Evolutionary conservation across 2,888 invertebrate species (phyloP).

Genomic region (Micropterix aruncella): DNA sequence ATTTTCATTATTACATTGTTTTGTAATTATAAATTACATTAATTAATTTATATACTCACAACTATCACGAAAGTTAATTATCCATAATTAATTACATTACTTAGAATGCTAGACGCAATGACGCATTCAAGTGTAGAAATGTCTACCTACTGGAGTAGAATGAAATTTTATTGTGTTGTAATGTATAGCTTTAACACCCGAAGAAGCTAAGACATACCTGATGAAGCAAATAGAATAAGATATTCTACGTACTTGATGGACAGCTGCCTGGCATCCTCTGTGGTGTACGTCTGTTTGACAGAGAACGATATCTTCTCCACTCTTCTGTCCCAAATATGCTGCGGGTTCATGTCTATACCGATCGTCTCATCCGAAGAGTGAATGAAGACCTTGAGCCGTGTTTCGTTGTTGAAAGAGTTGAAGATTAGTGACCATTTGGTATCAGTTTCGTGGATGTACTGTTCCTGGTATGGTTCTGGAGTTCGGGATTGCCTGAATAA

Average conservation of each 20-base stretch:
- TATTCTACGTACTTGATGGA: conserved; percentile 21
- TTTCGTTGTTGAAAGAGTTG: conserved; percentile 31
- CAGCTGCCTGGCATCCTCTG: conserved; percentile 56
- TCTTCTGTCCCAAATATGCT: conserved; percentile 52
- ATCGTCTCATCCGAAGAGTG: conserved; percentile 58
- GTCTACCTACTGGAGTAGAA: no score
- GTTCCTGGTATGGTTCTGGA: conserved; percentile 28
- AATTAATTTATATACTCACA: no score
- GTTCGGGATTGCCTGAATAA: conserved; percentile 26
- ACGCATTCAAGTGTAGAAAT: no score
- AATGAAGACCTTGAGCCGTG: conserved; percentile 40
- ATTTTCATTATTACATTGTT: no score
- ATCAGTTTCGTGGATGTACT: conserved; percentile 52
- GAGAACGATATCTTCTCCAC: conserved; percentile 50
- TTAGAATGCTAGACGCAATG: no score
- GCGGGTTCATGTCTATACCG: conserved; percentile 51
- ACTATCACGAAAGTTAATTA: no score
- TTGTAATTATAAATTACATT: no score
- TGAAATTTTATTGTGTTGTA: no score
- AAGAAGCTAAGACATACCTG: no score
- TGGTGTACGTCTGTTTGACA: conserved; percentile 64
- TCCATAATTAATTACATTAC: no score
- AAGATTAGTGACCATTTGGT: conserved; percentile 49
- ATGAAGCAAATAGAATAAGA: no score
- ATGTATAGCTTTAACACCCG: no score